Base-by-base conservation (phyloP, 2,113 vertebrate genomes). In the Pimephales promelas region DNA sequence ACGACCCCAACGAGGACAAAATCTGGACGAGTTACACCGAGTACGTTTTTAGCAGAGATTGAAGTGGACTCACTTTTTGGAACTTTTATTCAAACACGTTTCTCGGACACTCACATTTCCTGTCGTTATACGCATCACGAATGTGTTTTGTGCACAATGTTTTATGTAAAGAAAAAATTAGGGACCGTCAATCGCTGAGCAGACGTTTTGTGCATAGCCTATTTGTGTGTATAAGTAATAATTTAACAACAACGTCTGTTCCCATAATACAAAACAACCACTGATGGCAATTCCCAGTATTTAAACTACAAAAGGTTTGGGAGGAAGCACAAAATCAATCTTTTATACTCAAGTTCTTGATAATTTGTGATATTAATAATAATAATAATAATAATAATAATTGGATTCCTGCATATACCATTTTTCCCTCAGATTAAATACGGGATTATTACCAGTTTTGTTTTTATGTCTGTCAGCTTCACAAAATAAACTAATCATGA, bases 1-100 rank as follows among this genome's bases (percentile, higher is more conserved):
- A 86, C 31, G 97, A 99, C 75, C 97, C 96, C 16, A 96, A 93
- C 45, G 97, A 99, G 24, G 97, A 99, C 95, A 98, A 97, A 93
- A 95, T 97, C 93, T 99, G 97, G 98, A 97, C 96, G 93, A 98
- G 97, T 93, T 99, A 99, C 95, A 99, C 97, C 28, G 97, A 99
- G 92, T 99, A 99, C 13, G 96, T 98, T 56, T 99, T 99, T 94
- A 95, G 94, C 90, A 93, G 95, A 90, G 95, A 94, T 86, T 95
- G 91, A 96, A 40, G 72, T 13, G 22, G 70, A 80, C 59, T 40
- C 26, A 64, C 11, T 40, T 77, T 40, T 47, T 36, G 26, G 18
- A 26, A 36, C 47, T 40, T 9, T 56, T 47, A 31, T 10, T 47
- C n/a, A 52, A 31, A 75, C 28, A 34, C 1, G 72, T 14, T 47